Evolutionary conservation across 2,888 invertebrate species (phyloP).

Genomic region (Danaus chrysippus): DNA sequence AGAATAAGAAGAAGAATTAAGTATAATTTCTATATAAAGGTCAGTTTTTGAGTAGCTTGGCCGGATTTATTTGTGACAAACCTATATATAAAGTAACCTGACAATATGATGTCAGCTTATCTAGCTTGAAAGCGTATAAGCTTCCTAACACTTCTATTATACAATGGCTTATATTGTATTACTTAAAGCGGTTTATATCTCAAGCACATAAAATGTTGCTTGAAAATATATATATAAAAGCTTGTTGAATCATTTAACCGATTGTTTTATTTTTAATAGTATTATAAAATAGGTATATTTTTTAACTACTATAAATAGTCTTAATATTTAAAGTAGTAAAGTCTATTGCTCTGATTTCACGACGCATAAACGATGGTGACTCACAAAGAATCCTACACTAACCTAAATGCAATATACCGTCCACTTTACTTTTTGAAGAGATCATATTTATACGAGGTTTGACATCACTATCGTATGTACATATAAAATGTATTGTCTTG

Average conservation of each 20-base stretch:
- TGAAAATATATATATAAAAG: conserved; percentile 1
- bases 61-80: background rate
- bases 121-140: conserved; percentile 12
- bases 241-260: too few species aligned
- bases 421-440: background rate
- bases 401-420: conserved; percentile 16
- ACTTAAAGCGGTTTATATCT: conserved; percentile 1
- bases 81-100: background rate
- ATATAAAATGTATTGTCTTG: too few species aligned
- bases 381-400: conserved; percentile 11
- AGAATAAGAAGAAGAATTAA: too few species aligned
- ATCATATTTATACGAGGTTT: too few species aligned
- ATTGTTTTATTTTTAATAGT: too few species aligned
- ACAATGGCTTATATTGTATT: conserved; percentile 5
- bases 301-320: too few species aligned
- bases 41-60: background rate
- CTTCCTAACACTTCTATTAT: background rate
- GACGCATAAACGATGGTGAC: conserved; percentile 10
- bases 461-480: too few species aligned
- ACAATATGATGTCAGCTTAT: conserved; percentile 16
- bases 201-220: conserved; percentile 1
- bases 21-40: too few species aligned
- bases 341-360: conserved; percentile 6
- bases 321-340: conserved; percentile 10
- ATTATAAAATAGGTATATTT: too few species aligned